Conservation (phyloP, 2,113 vertebrate genomes). For the Anguilla japonica region DNA sequence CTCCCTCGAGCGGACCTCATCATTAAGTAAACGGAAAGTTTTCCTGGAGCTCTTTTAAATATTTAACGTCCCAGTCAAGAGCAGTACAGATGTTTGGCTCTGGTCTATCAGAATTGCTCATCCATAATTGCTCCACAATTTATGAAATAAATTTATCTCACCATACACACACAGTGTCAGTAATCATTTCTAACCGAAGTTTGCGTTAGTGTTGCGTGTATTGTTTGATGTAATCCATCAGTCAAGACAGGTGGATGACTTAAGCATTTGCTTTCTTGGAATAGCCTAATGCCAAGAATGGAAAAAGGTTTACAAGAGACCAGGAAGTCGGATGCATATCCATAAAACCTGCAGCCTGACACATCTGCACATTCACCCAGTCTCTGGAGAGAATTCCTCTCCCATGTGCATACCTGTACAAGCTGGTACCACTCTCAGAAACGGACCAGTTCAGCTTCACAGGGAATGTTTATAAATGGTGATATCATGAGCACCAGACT, state of each 20-base stretch:
- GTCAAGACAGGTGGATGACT: not conserved
- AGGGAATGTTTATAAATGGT: constrained; percentile 54
- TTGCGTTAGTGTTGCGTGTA: not conserved
- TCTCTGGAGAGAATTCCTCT: constrained; percentile 53
- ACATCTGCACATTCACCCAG: constrained; percentile 4
- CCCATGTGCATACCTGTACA: constrained; percentile 53
- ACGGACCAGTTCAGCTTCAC: constrained; percentile 39
- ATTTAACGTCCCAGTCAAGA: constrained; percentile 53
- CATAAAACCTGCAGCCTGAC: constrained; percentile 35
- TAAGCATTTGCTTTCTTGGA: constrained; percentile 1
- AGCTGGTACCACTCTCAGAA: constrained; percentile 61
- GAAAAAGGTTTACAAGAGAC: not conserved
- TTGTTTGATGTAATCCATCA: not conserved
- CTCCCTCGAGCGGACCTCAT: constrained; percentile 49
- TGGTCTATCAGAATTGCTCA: not conserved
- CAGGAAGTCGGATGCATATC: constrained; percentile 31
- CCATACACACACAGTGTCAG: not conserved
- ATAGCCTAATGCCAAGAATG: constrained; percentile 9
- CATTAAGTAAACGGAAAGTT: constrained; percentile 56
- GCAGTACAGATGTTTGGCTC: constrained; percentile 63
- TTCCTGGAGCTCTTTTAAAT: constrained; percentile 43
- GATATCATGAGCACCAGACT: constrained; percentile 37
- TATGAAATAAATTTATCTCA: constrained; percentile 6
- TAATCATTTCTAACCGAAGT: not conserved
- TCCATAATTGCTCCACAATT: constrained; percentile 41